These are phyloP conservation scores for Danio aesculapii DNA, from an alignment of 2,797 vertebrate genomes.

Conservation along the genomic window DNA sequence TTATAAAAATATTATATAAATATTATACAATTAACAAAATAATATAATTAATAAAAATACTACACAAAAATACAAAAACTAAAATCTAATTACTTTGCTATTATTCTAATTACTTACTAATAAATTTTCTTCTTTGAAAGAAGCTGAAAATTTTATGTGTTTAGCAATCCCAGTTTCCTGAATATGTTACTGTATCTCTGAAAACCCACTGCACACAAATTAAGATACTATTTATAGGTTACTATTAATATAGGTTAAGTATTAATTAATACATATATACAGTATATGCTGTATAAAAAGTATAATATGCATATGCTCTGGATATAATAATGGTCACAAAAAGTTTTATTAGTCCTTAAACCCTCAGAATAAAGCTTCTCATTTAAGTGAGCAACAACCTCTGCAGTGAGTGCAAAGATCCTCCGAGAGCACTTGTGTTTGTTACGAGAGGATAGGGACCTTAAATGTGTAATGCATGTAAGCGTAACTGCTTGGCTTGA, in stretches of 20 bases:
- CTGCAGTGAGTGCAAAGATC: conserved; percentile 1
- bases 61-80: too few relatives aligned
- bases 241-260: too few relatives aligned
- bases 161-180: background rate
- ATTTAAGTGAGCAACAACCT: conserved; percentile 6
- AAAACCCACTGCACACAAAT: conserved; percentile 3
- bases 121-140: too few relatives aligned
- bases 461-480: conserved; percentile 34
- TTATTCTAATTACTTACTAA: too few relatives aligned
- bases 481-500: conserved; percentile 12
- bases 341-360: conserved; percentile 26
- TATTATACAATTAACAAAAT: too few relatives aligned
- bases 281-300: background rate
- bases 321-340: background rate
- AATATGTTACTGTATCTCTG: background rate
- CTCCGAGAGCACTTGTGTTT: conserved; percentile 11
- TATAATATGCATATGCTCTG: background rate
- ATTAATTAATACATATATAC: background rate
- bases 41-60: too few relatives aligned
- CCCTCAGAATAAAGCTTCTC: background rate
- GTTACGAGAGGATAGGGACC: background rate
- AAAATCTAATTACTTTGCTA: too few relatives aligned
- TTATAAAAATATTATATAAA: too few relatives aligned
- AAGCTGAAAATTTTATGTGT: background rate
- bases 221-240: background rate